These are phyloP conservation scores for Hesperia comma DNA, from an alignment of 2,888 invertebrate genomes.

Conservation along the genomic window DNA sequence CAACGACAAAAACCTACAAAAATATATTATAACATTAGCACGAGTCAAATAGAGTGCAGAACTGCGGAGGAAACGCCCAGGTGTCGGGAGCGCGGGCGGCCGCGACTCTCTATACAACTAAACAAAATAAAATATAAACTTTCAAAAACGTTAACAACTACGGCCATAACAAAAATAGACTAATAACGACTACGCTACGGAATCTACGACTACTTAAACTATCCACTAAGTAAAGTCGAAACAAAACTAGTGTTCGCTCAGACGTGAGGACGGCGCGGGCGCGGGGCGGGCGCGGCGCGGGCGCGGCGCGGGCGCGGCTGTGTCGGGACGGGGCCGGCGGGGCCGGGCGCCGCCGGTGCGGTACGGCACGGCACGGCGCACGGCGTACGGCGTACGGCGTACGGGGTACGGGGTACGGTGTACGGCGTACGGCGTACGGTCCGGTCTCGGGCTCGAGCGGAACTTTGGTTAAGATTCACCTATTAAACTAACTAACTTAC, in stretches of 20 bases:
- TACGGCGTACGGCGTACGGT: slow-evolving; percentile 39
- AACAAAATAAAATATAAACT: slow-evolving; percentile 77
- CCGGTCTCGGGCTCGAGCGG: slow-evolving; percentile 60
- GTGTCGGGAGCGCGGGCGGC: slow-evolving; percentile 49
- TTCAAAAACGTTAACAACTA: slow-evolving; percentile 82
- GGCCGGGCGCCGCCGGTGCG: slow-evolving; percentile 43
- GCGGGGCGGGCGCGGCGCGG: slow-evolving; percentile 43
- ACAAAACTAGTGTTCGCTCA: slow-evolving; percentile 79
- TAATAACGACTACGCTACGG: slow-evolving; percentile 81
- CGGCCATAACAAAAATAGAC: slow-evolving; percentile 83
- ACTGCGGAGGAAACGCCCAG: slow-evolving; percentile 57
- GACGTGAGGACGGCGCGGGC: slow-evolving; percentile 66
- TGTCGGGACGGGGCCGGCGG: slow-evolving; percentile 41
- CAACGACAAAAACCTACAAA: slow-evolving; percentile 83
- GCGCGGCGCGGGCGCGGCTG: slow-evolving; percentile 43
- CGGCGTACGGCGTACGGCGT: slow-evolving; percentile 38
- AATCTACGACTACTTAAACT: slow-evolving; percentile 80
- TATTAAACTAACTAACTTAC: slow-evolving; percentile 80
- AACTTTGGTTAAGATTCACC: slow-evolving; percentile 79
- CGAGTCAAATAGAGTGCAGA: slow-evolving; percentile 69
- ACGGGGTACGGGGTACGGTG: background rate
- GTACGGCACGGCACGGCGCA: slow-evolving; percentile 37
- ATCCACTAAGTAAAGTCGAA: slow-evolving; percentile 77
- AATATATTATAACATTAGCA: slow-evolving; percentile 82
- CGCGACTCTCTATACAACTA: slow-evolving; percentile 67